These are phyloP conservation scores for Macrophya alboannulata DNA, from an alignment of 2,888 invertebrate species.

Conservation along the genomic window DNA sequence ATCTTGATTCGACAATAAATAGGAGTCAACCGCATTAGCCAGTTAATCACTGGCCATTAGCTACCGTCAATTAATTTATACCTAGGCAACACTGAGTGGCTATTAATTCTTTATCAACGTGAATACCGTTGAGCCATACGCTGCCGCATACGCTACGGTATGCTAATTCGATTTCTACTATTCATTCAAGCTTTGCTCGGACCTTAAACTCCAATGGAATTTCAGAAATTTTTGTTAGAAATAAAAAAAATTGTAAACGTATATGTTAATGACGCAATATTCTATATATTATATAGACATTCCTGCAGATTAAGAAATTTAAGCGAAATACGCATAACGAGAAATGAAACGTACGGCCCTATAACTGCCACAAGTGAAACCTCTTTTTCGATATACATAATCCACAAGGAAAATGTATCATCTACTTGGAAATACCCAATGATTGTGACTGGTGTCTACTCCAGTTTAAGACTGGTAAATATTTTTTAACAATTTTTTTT, in stretches of 20 bases:
- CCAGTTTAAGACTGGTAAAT: too few relatives aligned
- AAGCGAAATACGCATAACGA: background rate
- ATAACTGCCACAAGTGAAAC: background rate
- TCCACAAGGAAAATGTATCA: background rate
- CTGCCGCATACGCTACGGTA: background rate
- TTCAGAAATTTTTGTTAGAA: background rate
- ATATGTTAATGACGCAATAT: background rate
- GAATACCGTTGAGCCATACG: background rate
- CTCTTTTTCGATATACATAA: background rate
- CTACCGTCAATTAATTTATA: conserved; percentile 26
- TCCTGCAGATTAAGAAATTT: background rate
- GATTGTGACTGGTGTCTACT: background rate
- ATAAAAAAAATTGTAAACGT: background rate
- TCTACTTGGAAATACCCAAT: background rate
- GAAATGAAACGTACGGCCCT: background rate
- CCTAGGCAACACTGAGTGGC: background rate
- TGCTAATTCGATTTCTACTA: background rate
- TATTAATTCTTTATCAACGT: conserved; percentile 7
- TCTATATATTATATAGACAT: background rate
- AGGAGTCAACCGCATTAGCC: background rate
- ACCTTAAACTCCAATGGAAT: background rate
- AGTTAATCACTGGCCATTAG: background rate
- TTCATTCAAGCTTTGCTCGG: conserved; percentile 4
- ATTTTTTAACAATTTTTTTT: too few relatives aligned
- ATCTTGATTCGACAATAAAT: background rate